Conservation (phyloP, 1,140 invertebrate species). For the Oncopodura yosiiana region DNA sequence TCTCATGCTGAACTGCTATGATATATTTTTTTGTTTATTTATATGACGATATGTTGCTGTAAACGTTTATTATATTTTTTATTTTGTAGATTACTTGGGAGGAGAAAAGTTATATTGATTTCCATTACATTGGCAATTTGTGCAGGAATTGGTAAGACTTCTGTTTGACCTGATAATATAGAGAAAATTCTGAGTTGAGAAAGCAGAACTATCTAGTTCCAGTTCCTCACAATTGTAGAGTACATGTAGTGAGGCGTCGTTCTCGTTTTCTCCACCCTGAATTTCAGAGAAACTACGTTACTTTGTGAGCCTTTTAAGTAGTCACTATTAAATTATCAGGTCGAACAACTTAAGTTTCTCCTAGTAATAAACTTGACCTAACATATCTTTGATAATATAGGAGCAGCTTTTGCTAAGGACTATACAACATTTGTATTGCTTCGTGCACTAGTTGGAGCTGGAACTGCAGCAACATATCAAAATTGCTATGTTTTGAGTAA, state of each 20-base stretch:
- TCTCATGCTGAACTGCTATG: too few species aligned
- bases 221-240: constrained; percentile 4
- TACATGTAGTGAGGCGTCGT: constrained; percentile 3
- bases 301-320: too few species aligned
- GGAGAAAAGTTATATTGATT: constrained; percentile 12
- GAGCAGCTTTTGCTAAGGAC: constrained; percentile 53
- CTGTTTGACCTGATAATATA: too few species aligned
- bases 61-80: neutral
- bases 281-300: too few species aligned
- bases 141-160: constrained; percentile 22
- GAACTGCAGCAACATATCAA: constrained; percentile 60
- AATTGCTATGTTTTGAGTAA: constrained; percentile 54
- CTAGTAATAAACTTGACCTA: neutral
- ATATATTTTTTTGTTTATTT: too few species aligned
- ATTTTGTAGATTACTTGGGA: constrained; percentile 13
- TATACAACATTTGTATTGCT: constrained; percentile 55
- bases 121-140: constrained; percentile 11
- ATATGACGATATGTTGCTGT: too few species aligned
- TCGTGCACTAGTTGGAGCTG: constrained; percentile 52
- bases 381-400: constrained; percentile 14
- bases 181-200: too few species aligned
- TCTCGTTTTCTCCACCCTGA: too few species aligned
- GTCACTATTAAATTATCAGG: too few species aligned
- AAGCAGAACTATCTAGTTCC: too few species aligned
- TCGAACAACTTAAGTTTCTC: too few species aligned